Conservation (phyloP, 2,888 invertebrate genomes). For the Tipula helvola region DNA sequence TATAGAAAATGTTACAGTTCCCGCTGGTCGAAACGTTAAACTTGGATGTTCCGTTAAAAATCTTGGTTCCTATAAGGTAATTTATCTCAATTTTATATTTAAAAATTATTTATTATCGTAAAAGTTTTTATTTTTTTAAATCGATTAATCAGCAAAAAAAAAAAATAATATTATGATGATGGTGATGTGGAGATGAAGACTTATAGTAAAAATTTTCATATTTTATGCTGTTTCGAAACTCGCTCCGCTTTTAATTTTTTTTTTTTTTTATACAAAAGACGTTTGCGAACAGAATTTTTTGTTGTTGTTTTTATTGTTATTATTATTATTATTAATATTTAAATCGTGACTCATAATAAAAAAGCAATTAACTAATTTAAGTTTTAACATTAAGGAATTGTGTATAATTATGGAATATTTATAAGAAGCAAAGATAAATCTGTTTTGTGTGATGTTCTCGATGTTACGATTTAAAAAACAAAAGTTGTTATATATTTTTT, state of each 20-base stretch:
- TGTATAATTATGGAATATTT: not conserved
- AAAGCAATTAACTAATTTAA: conserved; percentile 10
- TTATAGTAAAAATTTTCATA: not conserved
- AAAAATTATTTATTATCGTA: not conserved
- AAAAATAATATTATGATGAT: not conserved
- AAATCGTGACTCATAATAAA: conserved; percentile 7
- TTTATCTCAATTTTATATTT: not conserved
- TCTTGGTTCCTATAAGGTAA: conserved; percentile 80
- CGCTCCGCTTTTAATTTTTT: not conserved
- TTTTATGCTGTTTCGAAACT: conserved; percentile 5
- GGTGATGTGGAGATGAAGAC: not conserved
- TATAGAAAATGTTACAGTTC: conserved; percentile 77
- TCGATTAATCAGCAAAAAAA: conserved; percentile 9
- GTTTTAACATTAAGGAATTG: not conserved
- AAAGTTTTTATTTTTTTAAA: not conserved
- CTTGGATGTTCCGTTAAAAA: conserved; percentile 85
- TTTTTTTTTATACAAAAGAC: not conserved
- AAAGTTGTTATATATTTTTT: not conserved
- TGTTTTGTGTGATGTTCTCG: conserved; percentile 7
- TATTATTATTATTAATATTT: conserved; percentile 8
- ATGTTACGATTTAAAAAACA: not conserved
- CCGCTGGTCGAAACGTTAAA: conserved; percentile 74
- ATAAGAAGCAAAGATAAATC: not conserved
- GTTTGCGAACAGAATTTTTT: not conserved
- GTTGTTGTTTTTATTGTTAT: too few relatives aligned